phyloP scores from a whole-genome alignment of 1,140 invertebrate genomes.

The Bombus ignitus region DNA sequence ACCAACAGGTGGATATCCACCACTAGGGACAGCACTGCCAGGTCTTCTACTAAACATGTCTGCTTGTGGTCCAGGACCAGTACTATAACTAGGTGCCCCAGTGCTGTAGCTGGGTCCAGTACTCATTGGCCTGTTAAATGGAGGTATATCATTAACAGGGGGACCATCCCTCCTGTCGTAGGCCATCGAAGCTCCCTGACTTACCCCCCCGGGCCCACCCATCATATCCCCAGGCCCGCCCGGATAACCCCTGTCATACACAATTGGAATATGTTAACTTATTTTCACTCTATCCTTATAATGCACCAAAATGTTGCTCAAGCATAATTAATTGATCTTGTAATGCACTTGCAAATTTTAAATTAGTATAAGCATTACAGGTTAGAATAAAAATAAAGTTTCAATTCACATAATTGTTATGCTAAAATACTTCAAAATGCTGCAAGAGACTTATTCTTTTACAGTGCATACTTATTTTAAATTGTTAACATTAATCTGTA shows the following conservation, averaged over 20 bases:
- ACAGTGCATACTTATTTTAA: background rate
- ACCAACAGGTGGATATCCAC: conserved; percentile 79
- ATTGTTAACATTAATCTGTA: background rate
- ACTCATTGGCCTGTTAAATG: conserved; percentile 77
- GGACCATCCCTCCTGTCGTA: conserved; percentile 60
- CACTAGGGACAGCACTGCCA: conserved; percentile 78
- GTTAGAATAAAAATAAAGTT: conserved; percentile 63
- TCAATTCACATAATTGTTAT: conserved; percentile 31
- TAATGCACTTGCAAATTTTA: conserved; percentile 1
- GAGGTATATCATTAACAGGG: conserved; percentile 63
- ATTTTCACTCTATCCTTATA: conserved; percentile 60
- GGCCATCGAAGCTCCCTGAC: conserved; percentile 57
- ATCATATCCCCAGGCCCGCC: conserved; percentile 59
- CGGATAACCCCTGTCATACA: conserved; percentile 65
- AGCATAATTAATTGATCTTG: conserved; percentile 3
- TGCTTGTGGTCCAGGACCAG: conserved; percentile 80
- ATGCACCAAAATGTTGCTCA: conserved; percentile 32
- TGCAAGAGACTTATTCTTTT: background rate
- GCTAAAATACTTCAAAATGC: background rate
- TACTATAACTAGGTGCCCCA: conserved; percentile 79
- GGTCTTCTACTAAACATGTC: conserved; percentile 82
- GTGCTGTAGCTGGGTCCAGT: conserved; percentile 80
- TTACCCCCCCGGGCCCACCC: conserved; percentile 61
- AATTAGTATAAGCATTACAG: conserved; percentile 44
- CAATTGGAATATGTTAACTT: conserved; percentile 61